Evolutionary conservation across 1,140 invertebrate species (phyloP).

Genomic region (Coboldia fuscipes): DNA sequence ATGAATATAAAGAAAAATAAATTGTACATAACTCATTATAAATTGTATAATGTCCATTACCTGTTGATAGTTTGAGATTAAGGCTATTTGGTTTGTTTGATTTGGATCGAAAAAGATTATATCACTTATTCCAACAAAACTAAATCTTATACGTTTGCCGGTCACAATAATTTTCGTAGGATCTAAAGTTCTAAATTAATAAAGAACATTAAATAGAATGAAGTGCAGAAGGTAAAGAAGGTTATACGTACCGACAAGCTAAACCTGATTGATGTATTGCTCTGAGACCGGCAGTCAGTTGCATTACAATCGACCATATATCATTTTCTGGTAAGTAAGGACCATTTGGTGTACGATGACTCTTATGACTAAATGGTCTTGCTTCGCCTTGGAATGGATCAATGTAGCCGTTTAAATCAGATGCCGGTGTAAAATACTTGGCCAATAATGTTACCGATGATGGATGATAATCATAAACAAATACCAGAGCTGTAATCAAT

Average conservation of each 20-base stretch:
- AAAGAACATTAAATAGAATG: neutral
- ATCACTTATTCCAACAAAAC: constrained; percentile 64
- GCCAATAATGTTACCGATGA: constrained; percentile 68
- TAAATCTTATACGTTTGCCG: constrained; percentile 48
- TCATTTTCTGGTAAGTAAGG: constrained; percentile 64
- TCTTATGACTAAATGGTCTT: constrained; percentile 64
- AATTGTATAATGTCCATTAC: constrained; percentile 5
- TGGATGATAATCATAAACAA: constrained; percentile 92
- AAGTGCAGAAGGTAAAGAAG: neutral
- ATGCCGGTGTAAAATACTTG: constrained; percentile 55
- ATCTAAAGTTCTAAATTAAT: constrained; percentile 53
- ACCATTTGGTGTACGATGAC: constrained; percentile 37
- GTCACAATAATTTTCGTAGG: constrained; percentile 79
- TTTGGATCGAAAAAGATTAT: constrained; percentile 61
- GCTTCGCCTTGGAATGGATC: constrained; percentile 70
- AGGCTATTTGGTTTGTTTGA: constrained; percentile 31
- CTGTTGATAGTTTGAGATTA: constrained; percentile 55
- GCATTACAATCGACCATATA: constrained; percentile 91
- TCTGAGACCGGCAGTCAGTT: constrained; percentile 82
- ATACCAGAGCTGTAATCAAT: constrained; percentile 60
- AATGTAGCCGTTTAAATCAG: constrained; percentile 44
- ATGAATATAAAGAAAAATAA: constrained; percentile 12
- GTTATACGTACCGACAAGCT: constrained; percentile 31
- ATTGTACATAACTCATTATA: neutral
- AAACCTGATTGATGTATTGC: constrained; percentile 70